Conservation (phyloP, 2,113 vertebrate genomes). For the Octodon degus region DNA sequence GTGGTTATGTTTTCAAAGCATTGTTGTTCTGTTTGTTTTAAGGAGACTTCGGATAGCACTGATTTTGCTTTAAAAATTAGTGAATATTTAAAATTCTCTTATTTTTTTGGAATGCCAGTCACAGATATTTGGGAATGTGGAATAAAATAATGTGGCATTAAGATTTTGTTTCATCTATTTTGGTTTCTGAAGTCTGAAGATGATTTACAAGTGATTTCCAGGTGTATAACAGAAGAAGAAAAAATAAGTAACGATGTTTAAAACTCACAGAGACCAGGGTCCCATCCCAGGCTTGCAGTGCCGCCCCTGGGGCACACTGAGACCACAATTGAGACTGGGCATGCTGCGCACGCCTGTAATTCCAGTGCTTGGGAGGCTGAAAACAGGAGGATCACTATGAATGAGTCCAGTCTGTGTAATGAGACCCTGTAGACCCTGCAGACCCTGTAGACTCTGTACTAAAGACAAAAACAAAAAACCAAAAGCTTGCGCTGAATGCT, state of each 20-base stretch:
- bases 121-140: neutral
- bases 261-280: neutral
- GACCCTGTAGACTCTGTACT: too few species aligned
- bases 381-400: too few species aligned
- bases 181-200: constrained; percentile 15
- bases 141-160: neutral
- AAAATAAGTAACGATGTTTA: constrained; percentile 3
- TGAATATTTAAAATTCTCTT: neutral
- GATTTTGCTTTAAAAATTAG: neutral
- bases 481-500: neutral
- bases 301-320: too few species aligned
- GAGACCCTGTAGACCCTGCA: too few species aligned
- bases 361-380: too few species aligned
- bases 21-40: constrained; percentile 51
- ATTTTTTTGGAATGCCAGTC: neutral
- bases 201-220: neutral
- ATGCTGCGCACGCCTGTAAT: too few species aligned
- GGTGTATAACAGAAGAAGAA: constrained; percentile 7
- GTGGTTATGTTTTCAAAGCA: constrained; percentile 57
- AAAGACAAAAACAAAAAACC: neutral
- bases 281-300: too few species aligned
- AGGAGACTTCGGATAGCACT: constrained; percentile 31
- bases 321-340: too few species aligned
- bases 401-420: too few species aligned
- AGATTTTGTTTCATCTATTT: constrained; percentile 33